These are phyloP conservation scores for Anadara kagoshimensis DNA, from an alignment of 1,140 invertebrate genomes.

Conservation along the genomic window DNA sequence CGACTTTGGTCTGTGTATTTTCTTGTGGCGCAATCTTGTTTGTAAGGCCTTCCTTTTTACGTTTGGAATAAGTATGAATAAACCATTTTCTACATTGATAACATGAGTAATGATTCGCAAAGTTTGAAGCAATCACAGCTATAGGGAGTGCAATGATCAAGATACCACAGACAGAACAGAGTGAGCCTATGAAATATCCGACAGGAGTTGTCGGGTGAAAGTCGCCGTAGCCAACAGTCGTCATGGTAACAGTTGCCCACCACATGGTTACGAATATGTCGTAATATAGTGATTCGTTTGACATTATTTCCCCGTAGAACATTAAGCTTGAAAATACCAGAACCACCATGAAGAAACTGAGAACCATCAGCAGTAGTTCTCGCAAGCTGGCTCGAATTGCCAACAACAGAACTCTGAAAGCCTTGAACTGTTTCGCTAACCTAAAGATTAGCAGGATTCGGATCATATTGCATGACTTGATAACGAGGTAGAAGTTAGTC, in stretches of 20 bases:
- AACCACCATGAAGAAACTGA: constrained; percentile 51
- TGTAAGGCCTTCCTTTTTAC: no score
- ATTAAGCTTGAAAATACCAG: constrained; percentile 50
- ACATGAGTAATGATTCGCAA: neutral
- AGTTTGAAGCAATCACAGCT: neutral
- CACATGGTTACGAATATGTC: neutral
- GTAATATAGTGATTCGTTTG: no score
- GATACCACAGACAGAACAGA: neutral
- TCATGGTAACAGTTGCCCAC: constrained; percentile 9
- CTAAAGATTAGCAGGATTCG: constrained; percentile 38
- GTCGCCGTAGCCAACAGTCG: neutral
- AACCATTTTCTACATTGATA: no score
- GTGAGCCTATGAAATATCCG: neutral
- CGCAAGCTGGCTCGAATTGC: constrained; percentile 64
- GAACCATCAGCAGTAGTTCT: constrained; percentile 49
- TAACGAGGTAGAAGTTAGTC: constrained; percentile 2
- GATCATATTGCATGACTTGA: constrained; percentile 9
- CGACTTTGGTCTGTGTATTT: no score
- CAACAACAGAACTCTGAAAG: constrained; percentile 35
- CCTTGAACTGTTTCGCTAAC: constrained; percentile 34
- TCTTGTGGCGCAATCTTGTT: no score
- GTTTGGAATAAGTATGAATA: no score
- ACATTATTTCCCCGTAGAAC: constrained; percentile 47
- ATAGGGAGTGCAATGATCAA: neutral
- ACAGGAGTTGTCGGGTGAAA: neutral